Conservation (phyloP, 1,140 invertebrate species). For the Protaetia brevitarsis region DNA sequence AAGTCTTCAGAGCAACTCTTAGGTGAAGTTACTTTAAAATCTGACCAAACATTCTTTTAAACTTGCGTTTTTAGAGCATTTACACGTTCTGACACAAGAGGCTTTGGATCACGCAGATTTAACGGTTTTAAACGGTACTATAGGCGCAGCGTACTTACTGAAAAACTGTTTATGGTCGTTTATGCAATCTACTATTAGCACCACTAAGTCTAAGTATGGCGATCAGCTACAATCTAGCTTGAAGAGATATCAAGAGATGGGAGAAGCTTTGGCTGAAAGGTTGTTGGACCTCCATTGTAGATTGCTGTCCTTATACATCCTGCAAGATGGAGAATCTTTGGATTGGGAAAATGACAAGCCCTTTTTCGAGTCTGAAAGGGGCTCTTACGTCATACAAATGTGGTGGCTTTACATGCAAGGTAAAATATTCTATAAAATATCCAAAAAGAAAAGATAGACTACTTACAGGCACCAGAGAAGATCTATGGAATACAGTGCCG, state of each 20-base stretch:
- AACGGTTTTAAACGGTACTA: constrained; percentile 70
- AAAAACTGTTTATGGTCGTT: constrained; percentile 75
- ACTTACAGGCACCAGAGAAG: constrained; percentile 66
- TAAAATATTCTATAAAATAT: constrained; percentile 25
- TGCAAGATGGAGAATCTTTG: constrained; percentile 73
- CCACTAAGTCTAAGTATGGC: constrained; percentile 41
- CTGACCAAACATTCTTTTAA: neutral
- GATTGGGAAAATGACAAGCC: constrained; percentile 61
- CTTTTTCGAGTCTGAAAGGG: constrained; percentile 66
- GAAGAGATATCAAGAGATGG: constrained; percentile 74
- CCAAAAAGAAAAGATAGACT: no score
- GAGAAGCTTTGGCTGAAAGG: constrained; percentile 74
- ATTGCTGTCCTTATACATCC: constrained; percentile 69
- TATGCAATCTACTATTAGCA: constrained; percentile 56
- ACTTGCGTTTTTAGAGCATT: constrained; percentile 57
- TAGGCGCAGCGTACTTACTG: constrained; percentile 72
- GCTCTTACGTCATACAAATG: constrained; percentile 75
- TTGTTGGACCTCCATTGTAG: constrained; percentile 74
- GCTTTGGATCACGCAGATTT: constrained; percentile 77
- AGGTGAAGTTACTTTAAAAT: constrained; percentile 41
- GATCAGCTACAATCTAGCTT: constrained; percentile 53
- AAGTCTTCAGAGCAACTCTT: constrained; percentile 67
- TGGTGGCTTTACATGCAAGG: constrained; percentile 81
- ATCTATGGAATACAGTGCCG: constrained; percentile 76
- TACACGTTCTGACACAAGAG: constrained; percentile 74